Percentiles rank a stretch among this genome's conserved stretches.
phyloP scores from a whole-genome alignment of 2,888 invertebrate species.

The Leucophenga maculata region DNA sequence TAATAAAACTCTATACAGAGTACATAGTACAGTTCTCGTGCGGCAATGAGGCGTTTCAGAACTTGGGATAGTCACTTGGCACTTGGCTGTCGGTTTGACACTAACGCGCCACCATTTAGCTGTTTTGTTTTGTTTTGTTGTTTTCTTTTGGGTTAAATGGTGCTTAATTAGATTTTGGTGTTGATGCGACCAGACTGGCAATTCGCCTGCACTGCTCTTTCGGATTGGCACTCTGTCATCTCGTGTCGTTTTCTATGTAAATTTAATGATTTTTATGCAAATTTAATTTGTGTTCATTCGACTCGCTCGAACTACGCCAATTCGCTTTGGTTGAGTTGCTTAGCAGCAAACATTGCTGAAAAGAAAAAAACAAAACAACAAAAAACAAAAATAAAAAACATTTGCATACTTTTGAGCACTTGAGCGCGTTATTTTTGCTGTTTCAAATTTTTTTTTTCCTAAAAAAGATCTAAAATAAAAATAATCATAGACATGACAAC shows the following conservation, averaged over 20 bases:
- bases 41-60: slow-evolving; percentile 37
- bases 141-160: slow-evolving; percentile 43
- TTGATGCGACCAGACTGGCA: slow-evolving; percentile 33
- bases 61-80: slow-evolving; percentile 21
- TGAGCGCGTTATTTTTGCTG: background rate
- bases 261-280: slow-evolving; percentile 56
- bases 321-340: slow-evolving; percentile 17
- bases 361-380: no score
- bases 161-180: slow-evolving; percentile 53
- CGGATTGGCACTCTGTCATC: background rate
- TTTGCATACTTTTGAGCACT: slow-evolving; percentile 22
- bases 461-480: background rate
- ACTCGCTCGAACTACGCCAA: slow-evolving; percentile 2
- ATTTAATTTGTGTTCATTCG: slow-evolving; percentile 40
- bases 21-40: no score
- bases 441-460: no score
- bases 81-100: background rate
- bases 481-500: background rate
- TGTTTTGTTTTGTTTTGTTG: slow-evolving; percentile 2
- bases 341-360: background rate
- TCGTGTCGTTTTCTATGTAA: slow-evolving; percentile 53
- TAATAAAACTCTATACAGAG: background rate
- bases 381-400: no score
- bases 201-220: background rate
- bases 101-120: no score